These are phyloP conservation scores for Picus viridis DNA, from an alignment of 2,797 vertebrate species.

Conservation along the genomic window DNA sequence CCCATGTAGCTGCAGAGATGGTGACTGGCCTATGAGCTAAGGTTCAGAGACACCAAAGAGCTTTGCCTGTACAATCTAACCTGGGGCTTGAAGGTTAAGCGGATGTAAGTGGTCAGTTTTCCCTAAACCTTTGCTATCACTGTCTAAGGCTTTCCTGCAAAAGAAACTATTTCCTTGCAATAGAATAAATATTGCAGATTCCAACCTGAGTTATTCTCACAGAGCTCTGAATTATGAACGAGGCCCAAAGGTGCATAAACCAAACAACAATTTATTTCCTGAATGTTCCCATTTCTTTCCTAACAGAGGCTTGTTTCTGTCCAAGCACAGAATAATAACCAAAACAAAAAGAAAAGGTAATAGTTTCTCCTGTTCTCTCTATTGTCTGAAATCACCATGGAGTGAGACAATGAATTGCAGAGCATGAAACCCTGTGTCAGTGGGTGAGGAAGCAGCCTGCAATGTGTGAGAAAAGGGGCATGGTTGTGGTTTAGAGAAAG, in stretches of 20 bases:
- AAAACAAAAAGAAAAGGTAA: not conserved
- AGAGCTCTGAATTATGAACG: slow-evolving; percentile 19
- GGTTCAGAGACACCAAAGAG: not conserved
- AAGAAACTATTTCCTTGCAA: slow-evolving; percentile 15
- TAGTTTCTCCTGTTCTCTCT: not conserved
- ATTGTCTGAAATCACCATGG: not conserved
- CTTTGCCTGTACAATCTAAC: not conserved
- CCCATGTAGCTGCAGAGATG: not conserved
- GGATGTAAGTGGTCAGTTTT: not conserved
- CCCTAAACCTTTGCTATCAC: not conserved
- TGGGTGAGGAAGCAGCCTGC: not conserved
- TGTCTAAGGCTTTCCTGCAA: not conserved
- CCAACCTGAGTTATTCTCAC: slow-evolving; percentile 18
- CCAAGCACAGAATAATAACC: not conserved
- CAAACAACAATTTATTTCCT: slow-evolving; percentile 11
- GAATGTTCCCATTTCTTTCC: slow-evolving; percentile 16
- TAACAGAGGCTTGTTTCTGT: not conserved
- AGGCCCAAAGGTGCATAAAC: slow-evolving; percentile 46
- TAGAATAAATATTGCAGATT: slow-evolving; percentile 27
- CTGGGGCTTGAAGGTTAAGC: not conserved
- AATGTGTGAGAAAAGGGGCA: not conserved
- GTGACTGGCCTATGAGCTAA: not conserved
- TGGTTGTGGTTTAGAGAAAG: not conserved
- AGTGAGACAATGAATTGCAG: not conserved
- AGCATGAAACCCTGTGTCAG: not conserved